Conservation (phyloP, 1,140 invertebrate genomes). For the Caligus rogercresseyi region DNA sequence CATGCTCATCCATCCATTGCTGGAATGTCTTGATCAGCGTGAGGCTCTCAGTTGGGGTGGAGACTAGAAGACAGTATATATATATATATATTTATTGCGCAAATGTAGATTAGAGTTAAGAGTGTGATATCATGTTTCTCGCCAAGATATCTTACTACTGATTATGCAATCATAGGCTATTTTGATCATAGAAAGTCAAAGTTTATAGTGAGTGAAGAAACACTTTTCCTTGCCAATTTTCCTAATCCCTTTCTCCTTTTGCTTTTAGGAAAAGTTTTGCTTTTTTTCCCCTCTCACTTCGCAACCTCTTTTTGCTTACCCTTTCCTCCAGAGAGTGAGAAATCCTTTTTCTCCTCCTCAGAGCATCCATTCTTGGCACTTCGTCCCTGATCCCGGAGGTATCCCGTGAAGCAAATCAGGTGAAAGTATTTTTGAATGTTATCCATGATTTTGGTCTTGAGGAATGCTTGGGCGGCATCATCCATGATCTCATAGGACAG, state of each 20-base stretch:
- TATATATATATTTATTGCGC: no score
- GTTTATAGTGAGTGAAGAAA: no score
- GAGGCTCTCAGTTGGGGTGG: constrained; percentile 15
- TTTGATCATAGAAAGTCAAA: no score
- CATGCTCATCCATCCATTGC: constrained; percentile 13
- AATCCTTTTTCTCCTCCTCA: constrained; percentile 20
- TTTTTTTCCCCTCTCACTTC: no score
- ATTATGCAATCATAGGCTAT: no score
- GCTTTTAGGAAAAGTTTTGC: not conserved
- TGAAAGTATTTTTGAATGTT: constrained; percentile 21
- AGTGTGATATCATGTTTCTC: no score
- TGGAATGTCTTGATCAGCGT: constrained; percentile 14
- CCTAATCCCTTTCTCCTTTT: not conserved
- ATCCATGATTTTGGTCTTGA: constrained; percentile 21
- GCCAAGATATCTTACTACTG: no score
- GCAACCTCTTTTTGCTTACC: no score
- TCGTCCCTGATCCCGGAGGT: constrained; percentile 13
- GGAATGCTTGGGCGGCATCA: constrained; percentile 20
- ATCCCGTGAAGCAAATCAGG: constrained; percentile 18
- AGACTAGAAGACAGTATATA: constrained; percentile 6
- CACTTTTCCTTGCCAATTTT: not conserved
- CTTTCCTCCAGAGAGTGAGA: constrained; percentile 17
- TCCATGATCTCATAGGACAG: constrained; percentile 20
- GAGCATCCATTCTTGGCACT: constrained; percentile 1
- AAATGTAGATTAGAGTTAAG: no score